Conservation (phyloP, 2,797 vertebrate genomes). For the Lemur catta region DNA sequence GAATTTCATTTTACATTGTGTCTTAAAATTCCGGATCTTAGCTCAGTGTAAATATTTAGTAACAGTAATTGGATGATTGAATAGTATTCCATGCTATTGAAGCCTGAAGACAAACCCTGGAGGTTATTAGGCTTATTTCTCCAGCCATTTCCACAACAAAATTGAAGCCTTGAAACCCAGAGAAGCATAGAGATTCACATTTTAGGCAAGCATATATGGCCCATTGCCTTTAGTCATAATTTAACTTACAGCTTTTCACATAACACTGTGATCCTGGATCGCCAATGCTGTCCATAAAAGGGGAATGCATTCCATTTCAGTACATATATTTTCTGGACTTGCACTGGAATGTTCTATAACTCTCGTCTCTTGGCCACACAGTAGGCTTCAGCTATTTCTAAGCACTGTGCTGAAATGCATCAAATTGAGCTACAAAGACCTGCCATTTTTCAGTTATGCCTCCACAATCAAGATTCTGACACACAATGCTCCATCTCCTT, state of each 20-base stretch:
- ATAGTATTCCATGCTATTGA: neutral
- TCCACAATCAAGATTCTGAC: neutral
- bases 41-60: conserved; percentile 5
- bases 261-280: neutral
- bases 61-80: neutral
- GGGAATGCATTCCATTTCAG: neutral
- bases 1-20: neutral
- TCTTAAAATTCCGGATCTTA: neutral
- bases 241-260: neutral
- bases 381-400: neutral
- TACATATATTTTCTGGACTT: neutral
- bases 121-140: neutral
- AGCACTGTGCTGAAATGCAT: neutral
- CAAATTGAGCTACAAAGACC: neutral
- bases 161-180: neutral
- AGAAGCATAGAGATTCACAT: neutral
- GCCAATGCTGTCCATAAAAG: neutral
- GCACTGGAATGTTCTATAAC: neutral
- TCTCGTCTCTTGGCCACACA: neutral
- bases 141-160: conserved; percentile 30
- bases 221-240: neutral
- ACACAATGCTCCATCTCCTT: neutral
- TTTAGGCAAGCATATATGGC: neutral
- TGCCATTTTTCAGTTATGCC: neutral
- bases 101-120: neutral